Percentiles rank a stretch among this genome's conserved stretches.
Evolutionary conservation across 2,113 vertebrate species (phyloP).

Genomic region (Serilophus lunatus): DNA sequence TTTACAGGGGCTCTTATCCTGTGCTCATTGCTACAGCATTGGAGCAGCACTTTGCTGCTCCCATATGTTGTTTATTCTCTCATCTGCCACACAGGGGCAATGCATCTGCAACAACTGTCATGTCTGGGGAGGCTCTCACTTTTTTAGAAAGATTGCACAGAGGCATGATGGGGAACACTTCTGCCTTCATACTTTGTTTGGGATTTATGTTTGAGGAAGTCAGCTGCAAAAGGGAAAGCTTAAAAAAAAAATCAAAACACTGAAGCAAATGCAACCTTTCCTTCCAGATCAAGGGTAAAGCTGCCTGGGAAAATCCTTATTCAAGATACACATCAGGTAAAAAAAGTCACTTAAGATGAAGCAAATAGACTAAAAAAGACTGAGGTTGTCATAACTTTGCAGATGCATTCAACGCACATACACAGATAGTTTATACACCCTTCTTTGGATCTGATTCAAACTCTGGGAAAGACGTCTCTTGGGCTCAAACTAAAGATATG

Average conservation of each 20-base stretch:
- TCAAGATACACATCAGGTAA: neutral
- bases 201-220: neutral
- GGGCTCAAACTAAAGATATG: neutral
- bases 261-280: neutral
- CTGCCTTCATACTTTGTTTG: neutral
- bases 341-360: neutral
- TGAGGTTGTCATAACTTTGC: neutral
- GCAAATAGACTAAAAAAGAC: neutral
- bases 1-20: neutral
- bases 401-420: neutral
- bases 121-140: neutral
- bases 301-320: neutral
- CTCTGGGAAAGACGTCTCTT: neutral
- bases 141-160: neutral
- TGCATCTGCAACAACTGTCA: slow-evolving; percentile 48
- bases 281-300: neutral
- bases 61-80: slow-evolving; percentile 19
- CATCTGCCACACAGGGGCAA: slow-evolving; percentile 58
- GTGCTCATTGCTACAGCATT: accelerated
- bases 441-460: neutral
- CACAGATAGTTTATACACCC: neutral
- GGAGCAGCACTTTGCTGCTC: neutral
- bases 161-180: neutral
- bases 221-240: neutral
- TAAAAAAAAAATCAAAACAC: neutral